A percentile compares a stretch with the other conserved stretches of the same genome.
phyloP scores from a whole-genome alignment of 2,888 invertebrate species.

The Sialis fuliginosa region DNA sequence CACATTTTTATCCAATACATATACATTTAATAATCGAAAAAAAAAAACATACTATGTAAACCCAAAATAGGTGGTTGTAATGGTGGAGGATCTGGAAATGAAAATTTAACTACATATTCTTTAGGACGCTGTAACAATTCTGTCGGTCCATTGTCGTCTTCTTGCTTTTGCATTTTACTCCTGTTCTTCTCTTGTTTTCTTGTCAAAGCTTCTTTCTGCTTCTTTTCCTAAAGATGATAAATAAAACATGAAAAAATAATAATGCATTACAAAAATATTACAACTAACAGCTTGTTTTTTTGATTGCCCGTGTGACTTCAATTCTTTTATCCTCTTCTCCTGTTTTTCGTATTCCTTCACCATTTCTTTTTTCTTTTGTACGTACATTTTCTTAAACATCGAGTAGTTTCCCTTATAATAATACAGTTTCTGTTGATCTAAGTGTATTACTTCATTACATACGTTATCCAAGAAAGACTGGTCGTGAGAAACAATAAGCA shows the following conservation, averaged over 20 bases:
- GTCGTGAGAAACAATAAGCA: conserved; percentile 97
- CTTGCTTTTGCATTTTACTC: conserved; percentile 60
- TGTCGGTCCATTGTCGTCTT: conserved; percentile 61
- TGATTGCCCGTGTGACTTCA: conserved; percentile 90
- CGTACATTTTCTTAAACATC: conserved; percentile 97
- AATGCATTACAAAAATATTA: conserved; percentile 3
- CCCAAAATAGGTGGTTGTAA: conserved; percentile 95
- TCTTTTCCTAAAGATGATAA: conserved; percentile 47
- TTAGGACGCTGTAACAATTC: conserved; percentile 78
- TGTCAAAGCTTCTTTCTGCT: conserved; percentile 78
- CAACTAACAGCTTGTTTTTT: conserved; percentile 69
- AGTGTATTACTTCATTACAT: conserved; percentile 95
- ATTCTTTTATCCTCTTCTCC: conserved; percentile 84
- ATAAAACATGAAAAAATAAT: not conserved
- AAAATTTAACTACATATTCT: conserved; percentile 95
- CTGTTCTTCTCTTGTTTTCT: conserved; percentile 86
- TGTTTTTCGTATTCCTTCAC: conserved; percentile 97
- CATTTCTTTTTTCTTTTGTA: conserved; percentile 89
- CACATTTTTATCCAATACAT: not conserved
- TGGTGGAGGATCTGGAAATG: conserved; percentile 92
- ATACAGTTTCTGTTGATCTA: conserved; percentile 83
- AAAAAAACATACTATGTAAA: conserved; percentile 50
- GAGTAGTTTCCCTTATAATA: conserved; percentile 98
- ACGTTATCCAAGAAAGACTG: conserved; percentile 99
- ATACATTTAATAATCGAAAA: conserved; percentile 1